Evolutionary conservation across 2,113 vertebrate species (phyloP).

Genomic region (Cyprinodon brontotheroides): DNA sequence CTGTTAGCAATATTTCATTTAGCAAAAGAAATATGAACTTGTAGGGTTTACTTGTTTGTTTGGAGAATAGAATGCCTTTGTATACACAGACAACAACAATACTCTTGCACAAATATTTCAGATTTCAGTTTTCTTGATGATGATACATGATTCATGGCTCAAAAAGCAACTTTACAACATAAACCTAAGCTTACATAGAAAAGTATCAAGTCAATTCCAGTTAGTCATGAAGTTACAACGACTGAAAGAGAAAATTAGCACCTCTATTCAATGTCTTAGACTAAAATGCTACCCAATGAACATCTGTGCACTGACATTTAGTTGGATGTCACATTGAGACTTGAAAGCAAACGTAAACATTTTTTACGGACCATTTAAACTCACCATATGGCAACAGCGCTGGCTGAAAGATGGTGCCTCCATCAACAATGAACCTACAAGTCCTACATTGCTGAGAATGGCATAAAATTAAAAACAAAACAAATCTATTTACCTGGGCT

Average conservation of each 20-base stretch:
- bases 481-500: background rate
- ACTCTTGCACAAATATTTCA: too few species aligned
- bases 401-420: background rate
- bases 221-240: background rate
- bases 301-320: background rate
- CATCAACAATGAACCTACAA: background rate
- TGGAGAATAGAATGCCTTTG: too few species aligned
- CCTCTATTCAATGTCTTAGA: background rate
- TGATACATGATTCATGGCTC: background rate
- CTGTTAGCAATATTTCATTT: background rate
- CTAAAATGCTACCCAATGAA: background rate
- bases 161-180: background rate
- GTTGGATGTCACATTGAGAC: background rate
- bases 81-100: too few species aligned
- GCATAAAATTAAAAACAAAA: background rate
- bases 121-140: too few species aligned
- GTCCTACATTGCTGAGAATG: background rate
- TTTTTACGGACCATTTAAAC: background rate
- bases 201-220: background rate
- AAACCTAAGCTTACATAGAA: background rate
- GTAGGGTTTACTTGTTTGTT: too few species aligned
- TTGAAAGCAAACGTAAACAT: background rate
- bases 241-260: background rate
- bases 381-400: background rate
- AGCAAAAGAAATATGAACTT: too few species aligned